Evolutionary conservation across 2,113 vertebrate species (phyloP).

Genomic region (Cathartes aura): DNA sequence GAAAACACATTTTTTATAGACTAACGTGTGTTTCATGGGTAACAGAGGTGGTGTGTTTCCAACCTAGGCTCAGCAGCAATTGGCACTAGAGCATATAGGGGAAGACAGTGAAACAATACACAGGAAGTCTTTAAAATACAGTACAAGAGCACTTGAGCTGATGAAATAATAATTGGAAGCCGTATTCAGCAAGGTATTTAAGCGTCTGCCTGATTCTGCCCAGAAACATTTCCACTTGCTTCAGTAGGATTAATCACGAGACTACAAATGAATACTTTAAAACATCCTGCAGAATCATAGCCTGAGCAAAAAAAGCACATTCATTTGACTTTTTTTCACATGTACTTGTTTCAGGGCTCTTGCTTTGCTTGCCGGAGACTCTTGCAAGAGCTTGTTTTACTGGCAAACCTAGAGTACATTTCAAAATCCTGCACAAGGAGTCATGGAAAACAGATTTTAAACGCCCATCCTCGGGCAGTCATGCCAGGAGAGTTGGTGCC

Average conservation of each 20-base stretch:
- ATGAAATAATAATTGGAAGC: slow-evolving; percentile 33
- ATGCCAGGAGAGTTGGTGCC: neutral
- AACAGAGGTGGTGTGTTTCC: neutral
- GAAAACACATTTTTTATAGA: neutral
- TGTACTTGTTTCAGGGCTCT: neutral
- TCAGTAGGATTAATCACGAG: neutral
- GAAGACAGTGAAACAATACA: neutral
- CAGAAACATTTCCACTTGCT: neutral
- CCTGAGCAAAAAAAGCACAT: neutral
- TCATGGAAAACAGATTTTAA: slow-evolving; percentile 37
- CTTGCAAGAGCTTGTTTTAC: slow-evolving; percentile 11
- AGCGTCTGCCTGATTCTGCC: neutral
- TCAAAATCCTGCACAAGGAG: neutral
- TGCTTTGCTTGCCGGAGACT: neutral
- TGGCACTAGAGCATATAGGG: neutral
- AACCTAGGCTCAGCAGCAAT: neutral
- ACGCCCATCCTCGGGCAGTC: neutral
- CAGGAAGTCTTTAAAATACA: slow-evolving; percentile 31
- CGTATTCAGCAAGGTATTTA: neutral
- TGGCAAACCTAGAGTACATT: neutral
- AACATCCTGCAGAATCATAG: neutral
- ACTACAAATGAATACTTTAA: neutral
- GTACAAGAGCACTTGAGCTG: neutral
- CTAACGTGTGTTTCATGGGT: neutral
- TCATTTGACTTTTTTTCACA: neutral